A percentile compares a stretch with the other conserved stretches of the same genome.
Evolutionary conservation across 2,888 invertebrate genomes (phyloP).

Genomic region (Torymus tubicola): DNA sequence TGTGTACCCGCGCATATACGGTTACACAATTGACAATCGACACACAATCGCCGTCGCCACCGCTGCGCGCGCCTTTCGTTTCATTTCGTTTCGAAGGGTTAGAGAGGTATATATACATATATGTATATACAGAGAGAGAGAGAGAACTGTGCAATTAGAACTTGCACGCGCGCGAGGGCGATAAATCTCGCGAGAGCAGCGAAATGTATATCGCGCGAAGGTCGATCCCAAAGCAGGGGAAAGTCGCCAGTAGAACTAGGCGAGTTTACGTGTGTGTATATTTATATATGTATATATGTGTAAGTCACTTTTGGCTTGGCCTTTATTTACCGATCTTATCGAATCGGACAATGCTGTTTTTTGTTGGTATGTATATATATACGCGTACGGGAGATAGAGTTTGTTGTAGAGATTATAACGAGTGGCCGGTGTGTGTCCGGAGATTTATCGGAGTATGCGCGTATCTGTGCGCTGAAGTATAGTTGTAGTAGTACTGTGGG

Average conservation of each 20-base stretch:
- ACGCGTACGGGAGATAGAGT: background rate
- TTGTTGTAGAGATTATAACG: background rate
- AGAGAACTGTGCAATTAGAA: conserved; percentile 27
- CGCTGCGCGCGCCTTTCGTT: background rate
- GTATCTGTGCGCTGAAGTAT: background rate
- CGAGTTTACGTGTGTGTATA: background rate
- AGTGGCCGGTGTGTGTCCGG: background rate
- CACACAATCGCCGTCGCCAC: conserved; percentile 8
- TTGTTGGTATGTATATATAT: background rate
- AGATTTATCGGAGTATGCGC: background rate
- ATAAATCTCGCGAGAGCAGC: conserved; percentile 29
- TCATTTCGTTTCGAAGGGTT: too few species aligned
- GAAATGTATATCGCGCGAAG: conserved; percentile 7
- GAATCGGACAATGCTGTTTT: too few species aligned
- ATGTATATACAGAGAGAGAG: background rate
- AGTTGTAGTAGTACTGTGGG: too few species aligned
- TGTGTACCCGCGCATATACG: background rate
- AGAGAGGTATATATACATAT: background rate
- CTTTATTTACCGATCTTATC: conserved; percentile 36
- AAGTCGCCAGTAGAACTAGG: background rate
- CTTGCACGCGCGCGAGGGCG: background rate
- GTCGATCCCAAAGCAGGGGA: background rate
- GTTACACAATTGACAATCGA: conserved; percentile 62
- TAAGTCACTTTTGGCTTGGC: conserved; percentile 21
- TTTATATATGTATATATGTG: too few species aligned